These are phyloP conservation scores for Pangasius krempfi DNA, from an alignment of 2,797 vertebrate species.

Conservation along the genomic window DNA sequence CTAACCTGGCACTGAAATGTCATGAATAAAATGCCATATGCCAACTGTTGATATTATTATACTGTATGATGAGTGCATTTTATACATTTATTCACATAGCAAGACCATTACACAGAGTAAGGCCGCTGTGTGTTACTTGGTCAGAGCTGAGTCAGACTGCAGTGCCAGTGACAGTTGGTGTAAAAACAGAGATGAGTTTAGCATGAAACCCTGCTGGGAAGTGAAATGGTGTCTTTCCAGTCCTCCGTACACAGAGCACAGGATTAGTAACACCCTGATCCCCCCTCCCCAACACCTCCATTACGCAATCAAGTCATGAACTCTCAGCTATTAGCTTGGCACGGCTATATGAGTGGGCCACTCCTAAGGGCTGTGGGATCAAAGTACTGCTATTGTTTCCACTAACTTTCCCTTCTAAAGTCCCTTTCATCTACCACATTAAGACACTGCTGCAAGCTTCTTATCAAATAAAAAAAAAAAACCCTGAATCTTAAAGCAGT, in stretches of 20 bases:
- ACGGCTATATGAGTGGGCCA: conserved; percentile 32
- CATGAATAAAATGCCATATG: background rate
- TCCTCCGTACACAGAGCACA: conserved; percentile 63
- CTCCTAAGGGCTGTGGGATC: conserved; percentile 48
- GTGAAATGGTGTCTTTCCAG: conserved; percentile 62
- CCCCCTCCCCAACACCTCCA: conserved; percentile 52
- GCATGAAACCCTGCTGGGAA: conserved; percentile 62
- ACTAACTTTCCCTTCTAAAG: conserved; percentile 29
- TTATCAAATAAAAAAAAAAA: background rate
- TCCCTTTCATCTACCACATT: background rate
- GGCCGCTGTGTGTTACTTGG: conserved; percentile 15
- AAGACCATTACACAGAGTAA: background rate
- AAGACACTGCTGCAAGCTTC: background rate
- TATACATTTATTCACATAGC: background rate
- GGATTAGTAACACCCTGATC: conserved; percentile 66
- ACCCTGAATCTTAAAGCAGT: background rate
- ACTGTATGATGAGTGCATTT: background rate
- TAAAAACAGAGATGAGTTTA: conserved; percentile 64
- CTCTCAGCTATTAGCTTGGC: conserved; percentile 41
- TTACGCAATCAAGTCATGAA: conserved; percentile 58
- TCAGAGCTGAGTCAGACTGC: conserved; percentile 28
- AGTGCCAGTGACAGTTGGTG: conserved; percentile 53
- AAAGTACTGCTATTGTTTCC: conserved; percentile 48
- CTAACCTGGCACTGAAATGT: background rate
- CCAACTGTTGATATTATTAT: background rate